Evolutionary conservation across 2,888 invertebrate species (phyloP).

Genomic region (Neoascia interrupta): DNA sequence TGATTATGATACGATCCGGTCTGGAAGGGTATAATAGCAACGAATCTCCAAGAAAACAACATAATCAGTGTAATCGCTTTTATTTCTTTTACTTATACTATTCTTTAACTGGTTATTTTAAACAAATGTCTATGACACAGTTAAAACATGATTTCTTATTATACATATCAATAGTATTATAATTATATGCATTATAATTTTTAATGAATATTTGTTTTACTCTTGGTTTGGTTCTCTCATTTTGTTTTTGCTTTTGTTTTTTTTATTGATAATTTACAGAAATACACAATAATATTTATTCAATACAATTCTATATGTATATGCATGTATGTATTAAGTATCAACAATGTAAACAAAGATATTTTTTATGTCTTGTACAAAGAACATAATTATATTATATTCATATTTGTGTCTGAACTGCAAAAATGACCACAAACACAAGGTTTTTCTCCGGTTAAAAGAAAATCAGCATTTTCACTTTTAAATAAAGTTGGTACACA

Average conservation of each 20-base stretch:
- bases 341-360: constrained; percentile 46
- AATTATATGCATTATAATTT: constrained; percentile 60
- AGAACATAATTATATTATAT: constrained; percentile 1
- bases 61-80: constrained; percentile 42
- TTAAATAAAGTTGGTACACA: too few relatives aligned
- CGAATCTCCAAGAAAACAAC: too few relatives aligned
- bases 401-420: constrained; percentile 26
- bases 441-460: constrained; percentile 11
- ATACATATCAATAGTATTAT: constrained; percentile 62
- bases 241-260: constrained; percentile 30
- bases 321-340: constrained; percentile 35
- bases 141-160: constrained; percentile 66
- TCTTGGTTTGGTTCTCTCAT: constrained; percentile 45
- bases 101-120: constrained; percentile 66
- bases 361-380: constrained; percentile 40
- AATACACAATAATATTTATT: constrained; percentile 32
- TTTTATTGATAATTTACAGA: constrained; percentile 21
- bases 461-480: too few relatives aligned
- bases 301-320: constrained; percentile 57
- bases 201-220: constrained; percentile 52
- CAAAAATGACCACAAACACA: constrained; percentile 33
- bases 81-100: constrained; percentile 59
- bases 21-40: too few relatives aligned
- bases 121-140: constrained; percentile 69
- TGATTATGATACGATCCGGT: too few relatives aligned